These are phyloP conservation scores for Dasysyrphus albostriatus DNA, from an alignment of 2,888 invertebrate genomes.

Conservation along the genomic window DNA sequence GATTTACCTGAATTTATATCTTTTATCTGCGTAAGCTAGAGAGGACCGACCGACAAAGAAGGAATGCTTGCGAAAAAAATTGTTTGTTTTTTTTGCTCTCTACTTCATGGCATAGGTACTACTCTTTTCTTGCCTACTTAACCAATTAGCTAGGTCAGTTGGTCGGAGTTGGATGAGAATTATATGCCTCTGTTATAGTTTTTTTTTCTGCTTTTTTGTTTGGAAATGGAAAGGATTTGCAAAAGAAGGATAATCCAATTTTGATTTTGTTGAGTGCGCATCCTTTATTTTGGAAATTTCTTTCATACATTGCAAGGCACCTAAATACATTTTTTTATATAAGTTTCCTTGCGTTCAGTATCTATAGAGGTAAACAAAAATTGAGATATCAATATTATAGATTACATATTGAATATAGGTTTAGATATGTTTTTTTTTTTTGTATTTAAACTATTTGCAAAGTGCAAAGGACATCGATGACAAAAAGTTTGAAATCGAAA, in stretches of 20 bases:
- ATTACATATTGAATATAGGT: no score
- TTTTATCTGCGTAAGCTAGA: slow-evolving; percentile 39
- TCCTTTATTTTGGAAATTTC: slow-evolving; percentile 3
- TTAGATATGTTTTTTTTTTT: no score
- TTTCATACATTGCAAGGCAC: not conserved
- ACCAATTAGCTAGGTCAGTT: slow-evolving; percentile 76
- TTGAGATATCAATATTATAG: no score
- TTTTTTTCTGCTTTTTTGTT: slow-evolving; percentile 12
- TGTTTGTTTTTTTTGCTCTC: not conserved
- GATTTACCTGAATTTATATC: slow-evolving; percentile 68
- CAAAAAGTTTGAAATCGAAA: no score
- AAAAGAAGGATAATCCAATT: slow-evolving; percentile 72
- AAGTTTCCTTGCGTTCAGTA: no score
- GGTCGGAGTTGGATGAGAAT: slow-evolving; percentile 52
- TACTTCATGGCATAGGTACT: slow-evolving; percentile 12
- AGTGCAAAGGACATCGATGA: no score
- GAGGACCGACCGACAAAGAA: slow-evolving; percentile 68
- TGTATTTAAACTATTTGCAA: no score
- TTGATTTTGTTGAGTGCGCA: slow-evolving; percentile 72
- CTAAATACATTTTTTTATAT: not conserved
- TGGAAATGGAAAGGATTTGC: slow-evolving; percentile 60
- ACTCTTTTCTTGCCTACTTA: slow-evolving; percentile 69
- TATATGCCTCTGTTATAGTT: not conserved
- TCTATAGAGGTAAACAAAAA: not conserved
- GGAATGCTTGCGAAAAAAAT: slow-evolving; percentile 59